Base-by-base conservation (phyloP, 2,113 vertebrate genomes). In the Myrmecophaga tridactyla region DNA sequence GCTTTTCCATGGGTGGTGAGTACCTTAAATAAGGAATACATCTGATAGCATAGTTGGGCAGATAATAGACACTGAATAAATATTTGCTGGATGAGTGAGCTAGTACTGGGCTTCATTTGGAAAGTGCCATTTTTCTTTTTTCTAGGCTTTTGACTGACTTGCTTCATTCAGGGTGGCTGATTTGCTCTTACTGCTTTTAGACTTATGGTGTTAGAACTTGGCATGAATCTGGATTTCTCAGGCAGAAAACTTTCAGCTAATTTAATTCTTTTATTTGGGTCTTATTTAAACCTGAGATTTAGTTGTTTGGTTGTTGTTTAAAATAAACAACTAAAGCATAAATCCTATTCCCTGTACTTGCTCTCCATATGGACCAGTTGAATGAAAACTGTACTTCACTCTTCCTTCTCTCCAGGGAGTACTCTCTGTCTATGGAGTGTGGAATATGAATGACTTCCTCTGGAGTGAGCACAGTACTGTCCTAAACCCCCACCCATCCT, bases 241-340 rank as follows among this genome's bases (percentile, higher is more conserved):
- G 48, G 60, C 69, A 80, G 63, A 84, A 93, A 87, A 76, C 29
- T 88, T 82, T 23, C 65, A 90, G 56, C 60, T 58, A 58, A 43
- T 65, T 90, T 92, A 63, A 94, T 77, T 81, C 15, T 96, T 92
- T 90, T 81, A 69, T 86, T 83, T 84, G 84, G 51, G 17, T 69
- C 89, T 92, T 63, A 83, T 94, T 86, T 93, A 94, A 96, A 72
- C 62, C 12, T 43, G 90, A 94, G 70, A 39, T 23, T 89, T 90
- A 21, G 43, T 94, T 89, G 60, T 76, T 96, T 85, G 65, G 51
- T 87, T 96, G 60, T 85, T 96, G 70, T 67, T 86, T 75, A 83
- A 62, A 31, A 70, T 39, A 39, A 92, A 73, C 43, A 60, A 85
- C 25, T 53, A 65, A 95, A 67, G 39, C 83, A 65, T 58, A 69